Evolutionary conservation across 2,113 vertebrate species (phyloP), one percentile per base, ranked within the genome.

Genomic region (Bagarius yarrelli): DNA sequence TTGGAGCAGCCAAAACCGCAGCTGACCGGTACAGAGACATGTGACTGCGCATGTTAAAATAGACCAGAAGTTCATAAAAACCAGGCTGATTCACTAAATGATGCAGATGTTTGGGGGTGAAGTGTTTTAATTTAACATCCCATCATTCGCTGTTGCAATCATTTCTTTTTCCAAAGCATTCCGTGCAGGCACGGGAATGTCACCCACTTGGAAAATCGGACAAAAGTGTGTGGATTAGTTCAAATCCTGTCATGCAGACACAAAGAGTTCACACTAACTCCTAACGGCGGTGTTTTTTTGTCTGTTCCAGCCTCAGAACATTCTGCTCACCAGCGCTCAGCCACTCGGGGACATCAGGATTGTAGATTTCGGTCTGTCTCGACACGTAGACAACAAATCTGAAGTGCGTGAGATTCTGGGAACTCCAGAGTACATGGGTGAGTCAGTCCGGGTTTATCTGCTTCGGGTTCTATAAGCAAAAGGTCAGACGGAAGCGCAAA

Each of bases 351-450:
- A 98, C 82, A 94, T 98, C 86, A 95, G 96, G 47, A 98, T 98
- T 23, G 96, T 98, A 61, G 97, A 99, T 88, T 98, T 99, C 87
- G 97, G 97, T 69, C 92, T 99, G 83, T 99, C 97, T 76, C 94
- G 97, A 86, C 90, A 93, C 84, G 92, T 99, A 94, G 95, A 96
- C 90, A 93, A 84, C 63, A 91, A 92, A 25, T 94, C 95, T 74
- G 97, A 98, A 67, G 90, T 98, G 72, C 90, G 95, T 86, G 97
- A 98, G 92, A 98, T 98, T 67, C 92, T 98, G 91, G 97, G 97
- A 32, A 98, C 97, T 30, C 96, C 97, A 1, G 97, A 99, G 83
- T 98, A 99, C 23, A 96, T 98, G 16, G 97, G 96, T 98, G 86
- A 95, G 96, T 94, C 59, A 25, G 25, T 34, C 15, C 56, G 5